Conservation (phyloP, 2,113 vertebrate genomes). For the Rhinichthys klamathensis region DNA sequence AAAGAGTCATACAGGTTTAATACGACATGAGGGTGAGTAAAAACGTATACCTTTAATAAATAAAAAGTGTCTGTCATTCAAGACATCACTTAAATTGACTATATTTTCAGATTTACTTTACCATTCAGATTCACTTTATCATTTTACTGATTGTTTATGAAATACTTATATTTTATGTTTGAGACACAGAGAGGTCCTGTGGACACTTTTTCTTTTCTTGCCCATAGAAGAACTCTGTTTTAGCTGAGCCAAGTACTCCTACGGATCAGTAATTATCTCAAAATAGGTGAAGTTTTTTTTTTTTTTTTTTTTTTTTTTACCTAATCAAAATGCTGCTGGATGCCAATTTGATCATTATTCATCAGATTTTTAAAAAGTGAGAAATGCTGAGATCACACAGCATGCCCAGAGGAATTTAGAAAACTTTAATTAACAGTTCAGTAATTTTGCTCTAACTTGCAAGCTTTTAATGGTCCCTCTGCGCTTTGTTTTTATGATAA, state of each 20-base stretch:
- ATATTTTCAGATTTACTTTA: too few species aligned
- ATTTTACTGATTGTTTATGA: background rate
- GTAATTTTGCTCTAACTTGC: conserved; percentile 1
- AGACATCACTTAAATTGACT: too few species aligned
- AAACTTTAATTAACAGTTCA: conserved; percentile 5
- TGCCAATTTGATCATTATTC: background rate
- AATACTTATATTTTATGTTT: background rate
- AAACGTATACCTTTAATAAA: too few species aligned
- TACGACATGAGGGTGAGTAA: too few species aligned
- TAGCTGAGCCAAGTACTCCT: background rate
- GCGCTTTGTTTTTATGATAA: conserved; percentile 10
- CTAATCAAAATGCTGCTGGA: background rate
- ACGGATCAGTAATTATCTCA: background rate
- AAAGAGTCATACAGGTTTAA: too few species aligned
- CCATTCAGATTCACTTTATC: too few species aligned
- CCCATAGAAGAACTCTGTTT: background rate
- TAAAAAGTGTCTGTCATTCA: too few species aligned
- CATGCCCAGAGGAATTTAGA: background rate
- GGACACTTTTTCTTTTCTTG: background rate
- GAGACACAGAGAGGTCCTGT: background rate
- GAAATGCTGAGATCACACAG: conserved; percentile 21
- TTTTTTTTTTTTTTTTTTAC: background rate
- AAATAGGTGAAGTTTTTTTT: background rate
- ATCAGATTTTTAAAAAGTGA: conserved; percentile 11
- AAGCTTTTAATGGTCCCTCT: background rate